Conservation (phyloP, 2,113 vertebrate species). For the Mus spicilegus region DNA sequence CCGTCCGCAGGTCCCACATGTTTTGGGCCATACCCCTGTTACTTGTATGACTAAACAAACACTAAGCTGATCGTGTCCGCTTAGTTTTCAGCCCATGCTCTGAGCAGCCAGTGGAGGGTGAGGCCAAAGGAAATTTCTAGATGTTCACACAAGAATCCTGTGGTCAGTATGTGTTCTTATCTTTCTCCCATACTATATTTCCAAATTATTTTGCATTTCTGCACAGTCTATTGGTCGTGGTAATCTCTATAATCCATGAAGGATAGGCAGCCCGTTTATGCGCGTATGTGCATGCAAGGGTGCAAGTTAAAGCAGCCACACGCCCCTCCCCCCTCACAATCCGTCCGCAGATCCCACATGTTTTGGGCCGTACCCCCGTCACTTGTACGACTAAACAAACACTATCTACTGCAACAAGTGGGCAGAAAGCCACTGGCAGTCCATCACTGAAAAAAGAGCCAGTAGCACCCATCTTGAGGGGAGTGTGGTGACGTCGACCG, state of each 20-base stretch:
- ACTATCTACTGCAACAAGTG: too few relatives aligned
- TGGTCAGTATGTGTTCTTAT: not conserved
- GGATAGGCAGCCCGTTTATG: too few relatives aligned
- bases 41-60: not conserved
- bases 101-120: not conserved
- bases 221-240: too few relatives aligned
- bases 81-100: too few relatives aligned
- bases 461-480: accelerated
- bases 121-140: not conserved
- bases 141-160: not conserved
- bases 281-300: accelerated
- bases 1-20: not conserved
- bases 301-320: accelerated
- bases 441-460: not conserved
- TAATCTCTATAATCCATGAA: too few relatives aligned
- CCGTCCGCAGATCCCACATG: not conserved
- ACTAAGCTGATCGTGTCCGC: too few relatives aligned
- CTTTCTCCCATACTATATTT: too few relatives aligned
- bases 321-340: accelerated
- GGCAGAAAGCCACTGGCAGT: too few relatives aligned
- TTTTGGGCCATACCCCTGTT: too few relatives aligned
- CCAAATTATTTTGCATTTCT: not conserved
- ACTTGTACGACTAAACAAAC: not conserved
- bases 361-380: too few relatives aligned
- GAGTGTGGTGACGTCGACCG: not conserved